Evolutionary conservation across 2,113 vertebrate species (phyloP), one percentile per base, ranked within the genome.

Genomic region (Sapajus apella): DNA sequence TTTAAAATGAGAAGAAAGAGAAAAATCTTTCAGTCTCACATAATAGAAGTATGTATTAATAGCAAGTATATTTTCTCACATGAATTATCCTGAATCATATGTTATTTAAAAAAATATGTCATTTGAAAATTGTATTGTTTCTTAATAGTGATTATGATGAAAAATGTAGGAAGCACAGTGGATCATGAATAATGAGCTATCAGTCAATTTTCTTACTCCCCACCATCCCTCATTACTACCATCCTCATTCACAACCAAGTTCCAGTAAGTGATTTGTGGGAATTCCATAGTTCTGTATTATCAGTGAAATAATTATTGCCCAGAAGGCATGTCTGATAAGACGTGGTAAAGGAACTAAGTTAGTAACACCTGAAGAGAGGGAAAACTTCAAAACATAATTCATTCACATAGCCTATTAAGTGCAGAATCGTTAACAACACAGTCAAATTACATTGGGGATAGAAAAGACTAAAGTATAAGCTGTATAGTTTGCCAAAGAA

Each of bases 1-100:
- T 91, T 83, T 75, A 92, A 91, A 95, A 90, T 43, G 1, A 72
- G 37, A 87, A 86, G 37, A 94, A 95, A 40, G 18, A 70, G 72
- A 50, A 45, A 90, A 87, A 45, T 50, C 30, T 50, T 79, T 81
- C 45, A 80, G 25, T 84, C 13, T 96, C 72, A 80, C 4, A 72
- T 55, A 58, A 75, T 30, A 91, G 6, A 58, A 85, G 9, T 86
- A 77, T 56, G 72, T 32, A 86, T 72, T 88, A 82, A 83, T 0
- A 79, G n/a, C 5, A 93, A 81, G 17, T 58, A 6, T 52, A 94
- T 94, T 43, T 21, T 73, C 64, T 81, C n/a, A 84, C 6, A 77
- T 56, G 92, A 90, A 56, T 72, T 84, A 95, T 73, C 5, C 11
- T 85, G 14, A 94, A 87, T 55, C 14, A 58, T 58, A 14, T 20